Evolutionary conservation across 2,888 invertebrate species (phyloP), one percentile per base, ranked within the genome.

Genomic region (Andrena marginata): DNA sequence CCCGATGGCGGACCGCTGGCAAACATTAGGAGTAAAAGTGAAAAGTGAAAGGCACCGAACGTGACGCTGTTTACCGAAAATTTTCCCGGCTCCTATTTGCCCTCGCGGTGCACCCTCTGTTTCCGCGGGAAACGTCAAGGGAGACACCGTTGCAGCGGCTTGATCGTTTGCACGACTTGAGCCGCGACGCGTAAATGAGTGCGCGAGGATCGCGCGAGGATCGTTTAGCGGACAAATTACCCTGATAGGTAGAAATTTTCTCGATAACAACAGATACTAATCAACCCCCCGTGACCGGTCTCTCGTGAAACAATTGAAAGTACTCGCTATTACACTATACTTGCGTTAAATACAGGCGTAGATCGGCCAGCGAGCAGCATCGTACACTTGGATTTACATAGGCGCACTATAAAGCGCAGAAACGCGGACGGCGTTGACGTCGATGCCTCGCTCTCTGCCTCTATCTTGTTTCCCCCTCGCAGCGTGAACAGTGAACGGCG

Each of bases 11-110:
- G 80, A 51, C 72, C 69, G 72, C 70, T 67, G 49, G 78, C 78
- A 82, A 87, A 89, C 79, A 89, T 84, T 79, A 63, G 74, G 62
- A 85, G 80, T 85, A 89, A 85, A 79, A 85, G 85, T 86, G 83
- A 78, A 84, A 89, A 89, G 87, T 87, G 86, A 87, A 87, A 87
- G 87, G 81, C 74, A 51, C 67, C 59, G 63, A 72, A 73, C 51
- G 77, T 73, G 42, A 42, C 68, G 42, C 42, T 82, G 73, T 86
- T 85, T 82, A 77, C 71, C 54, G 49, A 86, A 86, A 85, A 84
- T 87, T 78, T 67, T 54, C 65, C 56, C 51, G 64, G 2, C 60
- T 49, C 69, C 77, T 82, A 82, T 85, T 82, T 82, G 75, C 51
- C 31, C 20, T 48, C 6, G 10, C 5, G 10, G 6, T n/a, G 26